These are phyloP conservation scores for Orthonevra nobilis DNA, from an alignment of 2,888 invertebrate genomes.

Conservation along the genomic window DNA sequence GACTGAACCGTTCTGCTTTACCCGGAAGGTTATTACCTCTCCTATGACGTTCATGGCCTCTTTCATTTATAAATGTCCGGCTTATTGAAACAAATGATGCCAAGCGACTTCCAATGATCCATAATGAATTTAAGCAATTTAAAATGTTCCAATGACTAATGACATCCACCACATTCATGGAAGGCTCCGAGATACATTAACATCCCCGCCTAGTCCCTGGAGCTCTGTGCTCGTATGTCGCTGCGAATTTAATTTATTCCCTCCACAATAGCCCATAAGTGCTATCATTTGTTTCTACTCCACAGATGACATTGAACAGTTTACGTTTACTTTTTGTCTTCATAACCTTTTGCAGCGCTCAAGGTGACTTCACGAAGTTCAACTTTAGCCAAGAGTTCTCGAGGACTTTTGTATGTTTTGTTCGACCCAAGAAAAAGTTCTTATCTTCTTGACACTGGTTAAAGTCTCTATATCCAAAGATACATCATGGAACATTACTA, in stretches of 20 bases:
- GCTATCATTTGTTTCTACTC: slow-evolving; percentile 62
- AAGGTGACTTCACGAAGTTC: slow-evolving; percentile 37
- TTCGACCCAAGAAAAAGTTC: slow-evolving; percentile 21
- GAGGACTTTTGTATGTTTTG: slow-evolving; percentile 44
- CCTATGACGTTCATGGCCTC: slow-evolving; percentile 36
- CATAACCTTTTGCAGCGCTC: slow-evolving; percentile 25
- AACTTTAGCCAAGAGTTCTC: slow-evolving; percentile 37
- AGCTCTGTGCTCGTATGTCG: slow-evolving; percentile 4
- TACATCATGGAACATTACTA: slow-evolving; percentile 49
- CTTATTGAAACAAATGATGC: slow-evolving; percentile 63
- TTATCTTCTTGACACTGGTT: slow-evolving; percentile 37
- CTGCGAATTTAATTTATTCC: slow-evolving; percentile 36
- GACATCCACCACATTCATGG: slow-evolving; percentile 41
- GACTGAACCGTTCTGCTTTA: too few species aligned
- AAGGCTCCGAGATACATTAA: slow-evolving; percentile 60
- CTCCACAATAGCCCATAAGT: slow-evolving; percentile 50
- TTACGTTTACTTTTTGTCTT: background rate
- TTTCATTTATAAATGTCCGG: slow-evolving; percentile 46
- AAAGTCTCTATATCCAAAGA: slow-evolving; percentile 30
- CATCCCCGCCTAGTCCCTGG: slow-evolving; percentile 43
- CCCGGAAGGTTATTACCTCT: slow-evolving; percentile 43
- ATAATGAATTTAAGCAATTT: slow-evolving; percentile 67
- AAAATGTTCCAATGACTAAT: slow-evolving; percentile 63
- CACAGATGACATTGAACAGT: slow-evolving; percentile 48
- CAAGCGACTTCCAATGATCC: slow-evolving; percentile 29